These are phyloP conservation scores for Neoaliturus tenellus DNA, from an alignment of 2,888 invertebrate species.

Conservation along the genomic window DNA sequence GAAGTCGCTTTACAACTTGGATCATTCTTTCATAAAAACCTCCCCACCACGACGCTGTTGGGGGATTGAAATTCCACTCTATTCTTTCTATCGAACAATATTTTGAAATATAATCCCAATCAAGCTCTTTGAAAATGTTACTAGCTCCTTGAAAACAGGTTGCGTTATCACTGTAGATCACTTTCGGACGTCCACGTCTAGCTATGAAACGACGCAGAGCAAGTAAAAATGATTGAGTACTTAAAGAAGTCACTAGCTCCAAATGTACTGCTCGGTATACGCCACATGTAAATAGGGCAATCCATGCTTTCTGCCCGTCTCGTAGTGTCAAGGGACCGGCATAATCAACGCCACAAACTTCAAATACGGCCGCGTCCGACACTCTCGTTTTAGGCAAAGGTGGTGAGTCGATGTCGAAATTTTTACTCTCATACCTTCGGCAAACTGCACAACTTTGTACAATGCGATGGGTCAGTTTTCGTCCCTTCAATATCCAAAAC, in stretches of 20 bases:
- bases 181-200: constrained; percentile 68
- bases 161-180: constrained; percentile 68
- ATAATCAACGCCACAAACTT: constrained; percentile 69
- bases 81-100: no score
- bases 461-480: constrained; percentile 7
- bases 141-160: no score
- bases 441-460: constrained; percentile 58
- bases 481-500: constrained; percentile 50
- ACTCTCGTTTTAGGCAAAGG: constrained; percentile 68
- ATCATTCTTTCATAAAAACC: no score
- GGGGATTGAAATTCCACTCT: no score
- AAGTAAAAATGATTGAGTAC: constrained; percentile 68
- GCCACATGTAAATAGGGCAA: constrained; percentile 70
- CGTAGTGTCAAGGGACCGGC: constrained; percentile 70
- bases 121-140: no score
- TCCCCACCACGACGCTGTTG: no score
- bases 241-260: constrained; percentile 69
- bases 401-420: constrained; percentile 60
- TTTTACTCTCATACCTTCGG: constrained; percentile 63
- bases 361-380: constrained; percentile 66
- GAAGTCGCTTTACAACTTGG: no score
- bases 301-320: constrained; percentile 67
- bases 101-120: no score
- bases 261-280: constrained; percentile 70
- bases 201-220: constrained; percentile 69